Percentiles rank a stretch among this genome's conserved stretches.
Conservation (phyloP, 2,888 invertebrate genomes). For the Drosophila rellima region DNA sequence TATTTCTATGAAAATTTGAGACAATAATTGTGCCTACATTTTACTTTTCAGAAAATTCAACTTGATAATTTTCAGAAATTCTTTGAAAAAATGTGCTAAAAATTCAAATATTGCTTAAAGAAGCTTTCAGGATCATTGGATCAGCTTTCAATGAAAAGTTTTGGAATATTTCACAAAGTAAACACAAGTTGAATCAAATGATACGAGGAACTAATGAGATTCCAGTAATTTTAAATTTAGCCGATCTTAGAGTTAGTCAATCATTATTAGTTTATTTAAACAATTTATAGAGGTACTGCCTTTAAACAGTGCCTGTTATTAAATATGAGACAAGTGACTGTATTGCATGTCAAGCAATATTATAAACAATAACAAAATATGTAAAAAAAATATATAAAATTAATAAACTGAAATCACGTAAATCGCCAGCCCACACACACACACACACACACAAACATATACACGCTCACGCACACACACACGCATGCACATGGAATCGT, state of each 20-base stretch:
- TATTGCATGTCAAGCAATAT: background rate
- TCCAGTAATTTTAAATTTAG: background rate
- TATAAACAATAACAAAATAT: constrained; percentile 43
- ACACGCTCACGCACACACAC: constrained; percentile 20
- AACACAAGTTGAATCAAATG: background rate
- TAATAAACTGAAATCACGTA: constrained; percentile 51
- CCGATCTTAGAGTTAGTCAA: background rate
- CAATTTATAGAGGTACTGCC: no score
- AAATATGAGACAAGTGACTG: constrained; percentile 19
- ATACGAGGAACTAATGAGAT: background rate
- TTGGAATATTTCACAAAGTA: background rate
- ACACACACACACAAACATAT: constrained; percentile 37
- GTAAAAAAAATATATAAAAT: constrained; percentile 28
- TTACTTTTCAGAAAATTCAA: background rate
- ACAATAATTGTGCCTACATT: no score
- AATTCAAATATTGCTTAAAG: background rate
- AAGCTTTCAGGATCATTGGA: background rate
- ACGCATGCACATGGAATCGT: constrained; percentile 18
- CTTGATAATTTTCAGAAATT: background rate
- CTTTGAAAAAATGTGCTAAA: background rate
- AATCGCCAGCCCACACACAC: constrained; percentile 32
- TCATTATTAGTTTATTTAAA: background rate
- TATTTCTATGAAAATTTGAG: no score
- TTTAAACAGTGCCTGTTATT: no score
- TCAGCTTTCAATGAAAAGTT: background rate